A percentile compares a stretch with the other conserved stretches of the same genome.
These are phyloP conservation scores for Macroramphosus scolopax DNA, from an alignment of 2,797 vertebrate species.

Conservation along the genomic window DNA sequence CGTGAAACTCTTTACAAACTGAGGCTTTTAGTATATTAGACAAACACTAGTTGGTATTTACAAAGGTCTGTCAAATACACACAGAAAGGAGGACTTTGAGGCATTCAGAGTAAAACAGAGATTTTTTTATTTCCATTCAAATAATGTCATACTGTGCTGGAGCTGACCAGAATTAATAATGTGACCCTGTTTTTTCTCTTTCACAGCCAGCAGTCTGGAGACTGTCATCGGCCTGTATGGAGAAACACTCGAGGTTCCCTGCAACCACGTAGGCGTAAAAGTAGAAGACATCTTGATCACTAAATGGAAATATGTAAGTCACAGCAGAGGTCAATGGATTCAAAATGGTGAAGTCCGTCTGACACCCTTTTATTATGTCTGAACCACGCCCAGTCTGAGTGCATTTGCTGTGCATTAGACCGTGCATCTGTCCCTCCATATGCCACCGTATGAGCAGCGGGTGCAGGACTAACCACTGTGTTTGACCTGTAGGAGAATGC, in stretches of 20 bases:
- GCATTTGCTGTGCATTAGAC: slow-evolving; percentile 42
- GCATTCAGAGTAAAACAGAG: slow-evolving; percentile 20
- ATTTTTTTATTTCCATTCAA: slow-evolving; percentile 25
- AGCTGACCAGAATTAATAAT: slow-evolving; percentile 34
- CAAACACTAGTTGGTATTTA: slow-evolving; percentile 28
- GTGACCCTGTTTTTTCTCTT: slow-evolving; percentile 31
- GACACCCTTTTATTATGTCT: slow-evolving; percentile 57
- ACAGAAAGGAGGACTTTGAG: slow-evolving; percentile 11
- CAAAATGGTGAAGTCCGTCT: slow-evolving; percentile 38
- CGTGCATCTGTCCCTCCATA: slow-evolving; percentile 48
- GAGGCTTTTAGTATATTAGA: slow-evolving; percentile 11
- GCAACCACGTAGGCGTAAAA: slow-evolving; percentile 48
- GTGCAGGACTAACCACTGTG: slow-evolving; percentile 3
- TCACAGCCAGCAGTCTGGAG: slow-evolving; percentile 51
- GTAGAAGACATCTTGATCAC: slow-evolving; percentile 36
- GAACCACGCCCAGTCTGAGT: slow-evolving; percentile 66
- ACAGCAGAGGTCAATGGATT: slow-evolving; percentile 55
- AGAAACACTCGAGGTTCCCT: slow-evolving; percentile 72
- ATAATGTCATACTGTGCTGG: slow-evolving; percentile 27
- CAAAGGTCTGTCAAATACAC: slow-evolving; percentile 23
- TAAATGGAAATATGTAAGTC: slow-evolving; percentile 84
- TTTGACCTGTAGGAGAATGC: slow-evolving; percentile 29
- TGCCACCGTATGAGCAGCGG: slow-evolving; percentile 24
- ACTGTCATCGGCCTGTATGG: slow-evolving; percentile 65
- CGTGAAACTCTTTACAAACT: slow-evolving; percentile 27